These are phyloP conservation scores for Punctoribates punctum DNA, from an alignment of 2,888 invertebrate genomes.

Conservation along the genomic window DNA sequence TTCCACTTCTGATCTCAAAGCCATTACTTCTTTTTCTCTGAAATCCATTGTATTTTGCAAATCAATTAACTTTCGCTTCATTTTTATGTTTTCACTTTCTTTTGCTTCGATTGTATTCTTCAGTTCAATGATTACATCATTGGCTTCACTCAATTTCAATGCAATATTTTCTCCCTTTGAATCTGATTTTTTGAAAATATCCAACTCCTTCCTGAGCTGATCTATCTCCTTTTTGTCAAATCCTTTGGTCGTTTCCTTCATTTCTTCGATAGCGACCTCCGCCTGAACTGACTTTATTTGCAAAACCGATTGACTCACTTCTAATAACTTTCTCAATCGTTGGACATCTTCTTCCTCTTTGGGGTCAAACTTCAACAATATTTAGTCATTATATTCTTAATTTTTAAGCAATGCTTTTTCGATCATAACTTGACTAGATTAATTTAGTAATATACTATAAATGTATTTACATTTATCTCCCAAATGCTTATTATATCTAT, in stretches of 20 bases:
- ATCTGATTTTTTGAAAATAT: constrained; percentile 27
- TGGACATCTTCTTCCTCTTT: constrained; percentile 14
- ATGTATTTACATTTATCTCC: not conserved
- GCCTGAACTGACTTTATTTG: constrained; percentile 41
- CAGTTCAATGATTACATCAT: constrained; percentile 1
- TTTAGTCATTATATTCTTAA: too few species aligned
- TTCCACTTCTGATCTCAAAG: constrained; percentile 29
- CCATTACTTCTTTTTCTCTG: constrained; percentile 34
- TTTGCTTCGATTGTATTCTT: constrained; percentile 27
- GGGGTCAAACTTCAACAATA: not conserved
- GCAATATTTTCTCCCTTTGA: not conserved
- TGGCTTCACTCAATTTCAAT: constrained; percentile 13
- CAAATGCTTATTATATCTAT: too few species aligned
- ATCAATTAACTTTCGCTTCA: constrained; percentile 8
- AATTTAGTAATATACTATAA: not conserved
- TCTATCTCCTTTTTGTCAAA: constrained; percentile 27
- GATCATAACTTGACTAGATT: not conserved
- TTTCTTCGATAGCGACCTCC: constrained; percentile 41
- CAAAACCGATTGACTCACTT: constrained; percentile 34
- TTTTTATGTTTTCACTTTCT: constrained; percentile 21
- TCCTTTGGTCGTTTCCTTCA: not conserved
- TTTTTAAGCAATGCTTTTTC: too few species aligned
- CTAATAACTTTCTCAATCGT: constrained; percentile 1
- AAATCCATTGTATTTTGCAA: not conserved
- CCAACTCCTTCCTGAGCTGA: constrained; percentile 31